phyloP scores from a whole-genome alignment of 2,888 invertebrate genomes.

The Rotaria macrura region DNA sequence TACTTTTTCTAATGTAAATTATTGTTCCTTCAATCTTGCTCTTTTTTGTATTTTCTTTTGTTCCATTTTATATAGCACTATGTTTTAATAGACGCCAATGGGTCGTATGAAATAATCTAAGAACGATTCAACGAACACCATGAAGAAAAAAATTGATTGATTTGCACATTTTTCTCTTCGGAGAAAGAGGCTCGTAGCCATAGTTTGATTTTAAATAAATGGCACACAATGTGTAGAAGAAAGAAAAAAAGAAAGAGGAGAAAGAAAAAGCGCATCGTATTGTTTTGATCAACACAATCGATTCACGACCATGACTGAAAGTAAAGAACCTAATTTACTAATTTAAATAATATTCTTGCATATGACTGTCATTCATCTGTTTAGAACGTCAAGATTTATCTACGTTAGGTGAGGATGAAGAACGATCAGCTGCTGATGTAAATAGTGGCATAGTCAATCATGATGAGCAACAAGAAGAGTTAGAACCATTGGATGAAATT shows the following conservation, averaged over 20 bases:
- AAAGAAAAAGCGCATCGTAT: too few species aligned
- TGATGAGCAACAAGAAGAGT: background rate
- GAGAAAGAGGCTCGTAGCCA: too few species aligned
- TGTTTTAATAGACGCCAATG: background rate
- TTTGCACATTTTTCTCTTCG: too few species aligned
- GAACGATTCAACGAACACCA: too few species aligned
- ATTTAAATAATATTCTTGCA: background rate
- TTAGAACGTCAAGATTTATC: background rate
- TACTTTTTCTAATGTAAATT: too few species aligned
- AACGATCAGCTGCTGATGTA: background rate
- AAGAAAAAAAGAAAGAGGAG: too few species aligned
- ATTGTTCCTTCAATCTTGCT: background rate
- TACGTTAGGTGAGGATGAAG: background rate
- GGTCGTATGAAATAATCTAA: too few species aligned
- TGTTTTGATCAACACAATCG: too few species aligned
- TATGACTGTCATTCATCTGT: background rate
- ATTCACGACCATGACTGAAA: constrained; percentile 37
- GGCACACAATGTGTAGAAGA: too few species aligned
- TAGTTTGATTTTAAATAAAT: too few species aligned
- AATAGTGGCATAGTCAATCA: background rate
- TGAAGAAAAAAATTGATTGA: background rate
- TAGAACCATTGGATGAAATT: background rate
- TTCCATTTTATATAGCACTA: background rate
- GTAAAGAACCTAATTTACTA: background rate
- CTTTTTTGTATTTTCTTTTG: background rate